Evolutionary conservation across 2,888 invertebrate genomes (phyloP), one percentile per base, ranked within the genome.

Genomic region (Dynastes grantii): DNA sequence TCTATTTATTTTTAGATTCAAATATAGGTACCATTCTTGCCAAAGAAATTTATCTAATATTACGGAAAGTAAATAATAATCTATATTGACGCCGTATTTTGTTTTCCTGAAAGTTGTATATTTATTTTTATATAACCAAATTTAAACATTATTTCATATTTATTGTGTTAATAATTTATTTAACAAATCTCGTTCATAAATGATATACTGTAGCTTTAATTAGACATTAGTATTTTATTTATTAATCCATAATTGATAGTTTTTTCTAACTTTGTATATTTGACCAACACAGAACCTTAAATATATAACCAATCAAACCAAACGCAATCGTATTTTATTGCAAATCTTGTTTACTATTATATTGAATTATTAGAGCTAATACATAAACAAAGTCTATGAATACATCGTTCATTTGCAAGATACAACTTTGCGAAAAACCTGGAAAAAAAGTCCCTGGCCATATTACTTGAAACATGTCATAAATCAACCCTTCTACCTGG

Each of bases 151-250:
- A 11, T 49, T 76, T 51, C 40, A 53, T 51, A 70, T 76, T 61
- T 76, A 63, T 55, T 70, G 29, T 27, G 11, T 70, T 70, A 51
- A 53, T 70, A 70, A 70, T 70, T 70, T 70, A 70, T 53, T 70
- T 27, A 70, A 22, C 37, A 70, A 37, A 58, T 58, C 22, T 58
- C 22, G 45, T 11, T 45, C 9, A 11, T 67, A 67, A 67, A 11
- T 40, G 49, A 45, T 11, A 49, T 76, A 64, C 8, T 27, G 53
- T 76, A 76, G 61, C 53, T 76, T 76, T 67, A 76, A 76, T 65
- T 55, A 67, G 40, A 37, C 6, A 53, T 45, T 73, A 73, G 37
- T 40, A 29, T 73, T n/a, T 73, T 58, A 73, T 73, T 73, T 73
- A 73, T 73, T 73, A 73, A 40, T 61, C 22, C 16, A 16, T n/a